Percentiles rank a stretch among this genome's conserved stretches.
These are phyloP conservation scores for Nesogale talazaci DNA, from an alignment of 2,113 vertebrate species.

Conservation along the genomic window DNA sequence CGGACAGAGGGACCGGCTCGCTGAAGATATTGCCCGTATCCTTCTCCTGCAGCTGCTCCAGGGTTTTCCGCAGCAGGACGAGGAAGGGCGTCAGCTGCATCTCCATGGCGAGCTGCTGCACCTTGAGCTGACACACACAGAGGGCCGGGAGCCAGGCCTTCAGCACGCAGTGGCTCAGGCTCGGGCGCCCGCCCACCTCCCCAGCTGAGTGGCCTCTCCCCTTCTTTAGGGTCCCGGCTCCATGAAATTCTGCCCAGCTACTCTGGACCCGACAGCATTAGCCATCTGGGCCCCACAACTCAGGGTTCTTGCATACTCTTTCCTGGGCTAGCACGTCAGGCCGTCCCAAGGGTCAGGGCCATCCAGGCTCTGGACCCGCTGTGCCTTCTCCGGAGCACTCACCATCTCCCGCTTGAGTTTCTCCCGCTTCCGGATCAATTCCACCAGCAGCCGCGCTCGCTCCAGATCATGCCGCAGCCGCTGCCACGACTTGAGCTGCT, in stretches of 20 bases:
- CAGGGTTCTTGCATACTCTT: neutral
- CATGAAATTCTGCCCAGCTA: neutral
- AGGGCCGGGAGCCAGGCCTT: conserved; percentile 64
- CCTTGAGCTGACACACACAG: conserved; percentile 93
- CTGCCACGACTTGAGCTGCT: conserved; percentile 99
- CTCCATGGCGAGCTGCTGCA: conserved; percentile 97
- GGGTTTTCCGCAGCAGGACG: conserved; percentile 94
- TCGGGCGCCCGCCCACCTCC: neutral
- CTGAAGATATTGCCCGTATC: conserved; percentile 99
- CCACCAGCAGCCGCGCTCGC: conserved; percentile 96
- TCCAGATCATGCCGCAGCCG: conserved; percentile 97
- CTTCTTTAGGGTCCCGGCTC: neutral
- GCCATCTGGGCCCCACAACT: neutral
- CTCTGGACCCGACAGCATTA: neutral
- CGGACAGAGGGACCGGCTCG: conserved; percentile 96
- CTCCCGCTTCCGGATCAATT: conserved; percentile 98
- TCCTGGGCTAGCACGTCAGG: neutral
- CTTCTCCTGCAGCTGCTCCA: conserved; percentile 98
- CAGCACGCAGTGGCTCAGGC: conserved; percentile 3
- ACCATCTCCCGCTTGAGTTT: conserved; percentile 99
- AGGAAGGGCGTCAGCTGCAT: conserved; percentile 98
- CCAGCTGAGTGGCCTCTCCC: neutral
- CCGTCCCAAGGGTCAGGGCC: neutral
- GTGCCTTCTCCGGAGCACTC: conserved; percentile 71
- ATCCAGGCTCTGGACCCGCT: neutral